These are phyloP conservation scores for Conger conger DNA, from an alignment of 2,113 vertebrate species.

Conservation along the genomic window DNA sequence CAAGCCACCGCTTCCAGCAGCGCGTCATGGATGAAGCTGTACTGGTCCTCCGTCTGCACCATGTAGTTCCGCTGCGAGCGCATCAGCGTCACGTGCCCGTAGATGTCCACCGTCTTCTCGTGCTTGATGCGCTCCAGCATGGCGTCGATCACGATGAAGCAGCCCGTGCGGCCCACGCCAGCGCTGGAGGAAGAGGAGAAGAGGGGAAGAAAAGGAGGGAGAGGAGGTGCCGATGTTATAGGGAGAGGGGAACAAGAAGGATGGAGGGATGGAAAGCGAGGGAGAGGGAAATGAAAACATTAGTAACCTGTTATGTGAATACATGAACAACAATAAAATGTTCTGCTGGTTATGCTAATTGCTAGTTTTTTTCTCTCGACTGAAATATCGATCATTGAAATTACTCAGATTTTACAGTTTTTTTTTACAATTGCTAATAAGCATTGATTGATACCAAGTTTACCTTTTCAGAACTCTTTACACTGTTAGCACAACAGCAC, in stretches of 20 bases:
- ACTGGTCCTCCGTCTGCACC: slow-evolving; percentile 98
- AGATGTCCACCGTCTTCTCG: slow-evolving; percentile 93
- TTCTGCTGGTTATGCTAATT: background rate
- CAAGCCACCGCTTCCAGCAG: slow-evolving; percentile 95
- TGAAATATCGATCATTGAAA: background rate
- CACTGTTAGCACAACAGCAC: no score
- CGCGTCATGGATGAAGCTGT: slow-evolving; percentile 97
- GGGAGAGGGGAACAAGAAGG: background rate
- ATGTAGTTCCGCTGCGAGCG: slow-evolving; percentile 97
- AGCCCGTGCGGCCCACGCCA: slow-evolving; percentile 92
- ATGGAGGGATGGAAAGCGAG: background rate
- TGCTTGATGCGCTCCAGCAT: slow-evolving; percentile 96
- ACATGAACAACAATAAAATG: background rate
- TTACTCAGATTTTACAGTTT: background rate
- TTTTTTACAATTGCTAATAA: no score
- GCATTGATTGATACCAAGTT: no score
- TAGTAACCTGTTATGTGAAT: background rate
- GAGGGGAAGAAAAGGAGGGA: no score
- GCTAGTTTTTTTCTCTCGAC: background rate
- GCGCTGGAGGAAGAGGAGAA: slow-evolving; percentile 66
- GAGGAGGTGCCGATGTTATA: no score
- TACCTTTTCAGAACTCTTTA: no score
- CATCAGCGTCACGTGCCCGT: slow-evolving; percentile 96
- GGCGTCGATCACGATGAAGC: slow-evolving; percentile 95
- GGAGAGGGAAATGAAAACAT: background rate